A percentile compares a stretch with the other conserved stretches of the same genome.
phyloP scores from a whole-genome alignment of 2,888 invertebrate genomes.

The Melieria picta region DNA sequence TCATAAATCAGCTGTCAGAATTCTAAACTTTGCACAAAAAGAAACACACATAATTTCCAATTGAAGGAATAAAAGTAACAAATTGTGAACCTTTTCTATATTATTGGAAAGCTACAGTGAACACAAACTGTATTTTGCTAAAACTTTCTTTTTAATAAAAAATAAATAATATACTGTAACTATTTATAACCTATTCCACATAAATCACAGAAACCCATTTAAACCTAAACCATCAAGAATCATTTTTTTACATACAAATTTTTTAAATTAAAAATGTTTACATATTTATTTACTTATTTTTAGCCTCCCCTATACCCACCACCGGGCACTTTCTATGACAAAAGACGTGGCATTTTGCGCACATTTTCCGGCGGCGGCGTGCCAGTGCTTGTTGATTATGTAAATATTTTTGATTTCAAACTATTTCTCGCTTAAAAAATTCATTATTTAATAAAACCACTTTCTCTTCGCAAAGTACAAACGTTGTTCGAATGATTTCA shows the following conservation, averaged over 20 bases:
- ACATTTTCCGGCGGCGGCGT: conserved; percentile 65
- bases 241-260: neutral
- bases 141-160: too few species aligned
- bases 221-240: conserved; percentile 33
- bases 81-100: too few species aligned
- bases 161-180: too few species aligned
- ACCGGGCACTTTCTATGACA: conserved; percentile 58
- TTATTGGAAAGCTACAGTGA: too few species aligned
- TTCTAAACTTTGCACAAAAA: too few species aligned
- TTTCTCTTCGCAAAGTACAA: conserved; percentile 50
- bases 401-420: conserved; percentile 44
- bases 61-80: too few species aligned
- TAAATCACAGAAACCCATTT: too few species aligned
- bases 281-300: neutral
- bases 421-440: neutral
- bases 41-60: too few species aligned
- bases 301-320: conserved; percentile 30
- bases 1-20: too few species aligned
- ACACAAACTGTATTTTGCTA: too few species aligned
- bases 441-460: neutral
- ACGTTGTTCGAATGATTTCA: conserved; percentile 60
- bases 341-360: conserved; percentile 52
- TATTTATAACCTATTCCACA: too few species aligned
- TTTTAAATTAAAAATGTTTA: neutral
- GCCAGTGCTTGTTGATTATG: conserved; percentile 60